Evolutionary conservation across 2,113 vertebrate species (phyloP).

Genomic region (Tragelaphus imberbis): DNA sequence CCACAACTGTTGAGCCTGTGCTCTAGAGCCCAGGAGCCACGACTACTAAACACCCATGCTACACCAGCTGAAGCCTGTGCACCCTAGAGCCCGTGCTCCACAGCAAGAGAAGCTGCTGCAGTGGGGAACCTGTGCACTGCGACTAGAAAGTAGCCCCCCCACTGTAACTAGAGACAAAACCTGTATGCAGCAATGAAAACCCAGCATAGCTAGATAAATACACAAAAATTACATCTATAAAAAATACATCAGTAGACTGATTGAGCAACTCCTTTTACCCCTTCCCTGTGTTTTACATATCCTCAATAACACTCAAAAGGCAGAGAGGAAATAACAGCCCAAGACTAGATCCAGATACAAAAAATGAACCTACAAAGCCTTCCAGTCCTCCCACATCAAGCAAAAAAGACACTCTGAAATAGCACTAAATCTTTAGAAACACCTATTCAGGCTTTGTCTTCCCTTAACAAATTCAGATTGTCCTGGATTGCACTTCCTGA

Average conservation of each 20-base stretch:
- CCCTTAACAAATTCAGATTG: background rate
- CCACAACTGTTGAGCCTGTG: background rate
- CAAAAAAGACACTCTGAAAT: background rate
- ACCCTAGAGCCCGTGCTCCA: background rate
- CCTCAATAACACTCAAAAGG: background rate
- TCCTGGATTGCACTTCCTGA: background rate
- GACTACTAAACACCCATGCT: background rate
- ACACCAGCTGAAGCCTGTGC: background rate
- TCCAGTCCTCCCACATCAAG: background rate
- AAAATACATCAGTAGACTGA: background rate
- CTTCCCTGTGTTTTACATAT: background rate
- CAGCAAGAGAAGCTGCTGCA: background rate
- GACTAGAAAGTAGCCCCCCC: background rate
- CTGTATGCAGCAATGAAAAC: background rate
- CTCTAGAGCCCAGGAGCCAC: background rate
- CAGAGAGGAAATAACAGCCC: background rate
- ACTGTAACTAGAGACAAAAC: background rate
- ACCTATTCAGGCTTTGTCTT: background rate
- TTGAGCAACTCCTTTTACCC: background rate
- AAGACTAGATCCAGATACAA: background rate
- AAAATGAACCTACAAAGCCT: background rate
- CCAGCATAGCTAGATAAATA: background rate
- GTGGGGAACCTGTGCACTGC: background rate
- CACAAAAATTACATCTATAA: background rate
- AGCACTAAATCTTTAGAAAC: slow-evolving; percentile 2